Evolutionary conservation across 2,797 vertebrate species (phyloP), one percentile per base, ranked within the genome.

Genomic region (Enteromius thamalakanensis): DNA sequence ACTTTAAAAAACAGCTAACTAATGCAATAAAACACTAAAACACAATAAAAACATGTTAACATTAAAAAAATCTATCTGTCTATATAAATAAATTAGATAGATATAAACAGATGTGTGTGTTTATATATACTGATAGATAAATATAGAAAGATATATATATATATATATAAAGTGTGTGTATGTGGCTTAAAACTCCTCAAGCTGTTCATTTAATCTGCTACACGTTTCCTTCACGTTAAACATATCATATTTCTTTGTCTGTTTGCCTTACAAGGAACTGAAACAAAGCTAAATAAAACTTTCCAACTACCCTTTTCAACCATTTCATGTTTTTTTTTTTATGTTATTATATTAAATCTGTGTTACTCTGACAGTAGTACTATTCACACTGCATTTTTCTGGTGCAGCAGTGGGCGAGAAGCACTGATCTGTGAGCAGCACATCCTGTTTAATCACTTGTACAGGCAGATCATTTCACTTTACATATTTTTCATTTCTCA

Each of bases 401-500:
- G 78, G 23, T 4, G n/a, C 8, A 23, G n/a, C 3, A 21, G 8
- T 55, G 9, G 3, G 0, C 4, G 55, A 23, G 55, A 58, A 58
- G n/a, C 23, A 14, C 55, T 65, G 40, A 45, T 42, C 62, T 37
- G 69, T 37, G 60, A 72, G 68, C 71, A 78, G 71, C 87, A 86
- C 80, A 75, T 88, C 82, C 76, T 80, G 86, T 86, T 86, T 47
- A 84, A 76, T 58, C 72, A 29, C 45, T 60, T 34, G 53, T 84
- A 80, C 69, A 74, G 65, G 14, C 7, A 79, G 23, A 60, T 32
- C 11, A 34, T 34, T n/a, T 34, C 42, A 9, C 11, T 40, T 5
- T 1, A 60, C 53, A 62, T 71, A 60, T 32, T 60, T 71, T 58
- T 71, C 51, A 70, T 71, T 71, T 80, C 37, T 60, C 23, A 58